Conservation (phyloP, 1,140 invertebrate genomes). For the Lamellibrachia luymesi region DNA sequence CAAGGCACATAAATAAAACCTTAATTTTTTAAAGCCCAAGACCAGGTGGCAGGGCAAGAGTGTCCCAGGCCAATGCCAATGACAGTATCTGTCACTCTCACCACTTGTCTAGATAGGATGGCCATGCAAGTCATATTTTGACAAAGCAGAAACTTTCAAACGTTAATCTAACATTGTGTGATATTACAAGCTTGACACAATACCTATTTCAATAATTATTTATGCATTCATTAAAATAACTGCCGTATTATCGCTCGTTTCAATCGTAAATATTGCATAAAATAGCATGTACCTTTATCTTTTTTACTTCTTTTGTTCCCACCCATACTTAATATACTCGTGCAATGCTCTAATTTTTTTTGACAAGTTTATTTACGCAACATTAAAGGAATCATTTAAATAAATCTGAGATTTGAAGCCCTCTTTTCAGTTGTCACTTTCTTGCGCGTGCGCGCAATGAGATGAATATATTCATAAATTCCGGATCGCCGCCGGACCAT, state of each 20-base stretch:
- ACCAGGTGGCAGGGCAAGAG: no score
- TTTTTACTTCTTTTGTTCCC: slow-evolving; percentile 32
- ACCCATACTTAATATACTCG: slow-evolving; percentile 21
- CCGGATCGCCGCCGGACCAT: not conserved
- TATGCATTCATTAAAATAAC: not conserved
- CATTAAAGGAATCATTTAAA: not conserved
- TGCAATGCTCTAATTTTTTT: not conserved
- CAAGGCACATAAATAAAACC: no score
- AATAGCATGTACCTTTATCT: slow-evolving; percentile 22
- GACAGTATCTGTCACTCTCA: no score
- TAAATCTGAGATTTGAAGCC: not conserved
- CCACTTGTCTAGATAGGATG: not conserved
- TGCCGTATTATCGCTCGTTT: not conserved
- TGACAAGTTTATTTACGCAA: not conserved
- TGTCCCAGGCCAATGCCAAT: no score
- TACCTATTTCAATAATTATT: not conserved
- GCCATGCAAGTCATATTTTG: not conserved
- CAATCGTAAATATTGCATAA: not conserved
- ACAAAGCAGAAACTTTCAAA: not conserved
- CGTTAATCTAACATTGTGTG: not conserved
- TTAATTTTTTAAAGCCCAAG: no score
- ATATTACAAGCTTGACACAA: not conserved
- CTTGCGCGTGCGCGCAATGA: not conserved
- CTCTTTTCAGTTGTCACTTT: not conserved
- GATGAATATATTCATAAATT: not conserved